A percentile compares a stretch with the other conserved stretches of the same genome.
phyloP scores from a whole-genome alignment of 1,140 invertebrate species.

The Brachionus manjavacas region DNA sequence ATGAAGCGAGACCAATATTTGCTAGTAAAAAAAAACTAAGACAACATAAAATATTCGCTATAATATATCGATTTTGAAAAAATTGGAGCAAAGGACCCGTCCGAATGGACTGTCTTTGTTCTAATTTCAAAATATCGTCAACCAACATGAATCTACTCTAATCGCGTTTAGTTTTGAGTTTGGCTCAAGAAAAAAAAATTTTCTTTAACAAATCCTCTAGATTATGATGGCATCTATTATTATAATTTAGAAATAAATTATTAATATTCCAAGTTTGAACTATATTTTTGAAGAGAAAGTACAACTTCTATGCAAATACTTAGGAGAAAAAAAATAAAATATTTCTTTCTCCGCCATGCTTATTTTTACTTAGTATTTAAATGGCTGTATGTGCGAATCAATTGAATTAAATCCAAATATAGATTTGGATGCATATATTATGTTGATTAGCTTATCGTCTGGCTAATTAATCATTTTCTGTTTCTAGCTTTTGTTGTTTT shows the following conservation, averaged over 20 bases:
- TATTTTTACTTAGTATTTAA: not conserved
- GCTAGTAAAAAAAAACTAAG: not conserved
- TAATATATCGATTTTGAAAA: not conserved
- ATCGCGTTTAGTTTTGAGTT: not conserved
- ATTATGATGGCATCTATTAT: not conserved
- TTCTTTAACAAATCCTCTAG: conserved; percentile 3
- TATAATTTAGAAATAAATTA: not conserved
- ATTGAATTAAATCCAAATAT: conserved; percentile 29
- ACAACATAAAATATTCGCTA: conserved; percentile 11
- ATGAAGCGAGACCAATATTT: conserved; percentile 3
- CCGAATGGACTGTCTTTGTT: not conserved
- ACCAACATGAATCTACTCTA: conserved; percentile 3
- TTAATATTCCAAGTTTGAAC: not conserved
- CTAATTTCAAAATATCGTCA: conserved; percentile 8
- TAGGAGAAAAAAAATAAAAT: not conserved
- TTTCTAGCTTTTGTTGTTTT: not conserved
- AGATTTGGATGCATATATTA: not conserved
- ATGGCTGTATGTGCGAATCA: conserved; percentile 18
- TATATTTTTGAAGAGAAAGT: not conserved
- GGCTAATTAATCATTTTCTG: conserved; percentile 17
- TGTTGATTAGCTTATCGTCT: conserved; percentile 3
- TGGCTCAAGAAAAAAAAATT: not conserved
- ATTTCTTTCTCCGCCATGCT: conserved; percentile 16
- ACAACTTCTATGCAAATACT: not conserved
- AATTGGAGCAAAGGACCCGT: not conserved